Base-by-base conservation (phyloP, 2,888 invertebrate genomes). In the Ennomos quercinarius region DNA sequence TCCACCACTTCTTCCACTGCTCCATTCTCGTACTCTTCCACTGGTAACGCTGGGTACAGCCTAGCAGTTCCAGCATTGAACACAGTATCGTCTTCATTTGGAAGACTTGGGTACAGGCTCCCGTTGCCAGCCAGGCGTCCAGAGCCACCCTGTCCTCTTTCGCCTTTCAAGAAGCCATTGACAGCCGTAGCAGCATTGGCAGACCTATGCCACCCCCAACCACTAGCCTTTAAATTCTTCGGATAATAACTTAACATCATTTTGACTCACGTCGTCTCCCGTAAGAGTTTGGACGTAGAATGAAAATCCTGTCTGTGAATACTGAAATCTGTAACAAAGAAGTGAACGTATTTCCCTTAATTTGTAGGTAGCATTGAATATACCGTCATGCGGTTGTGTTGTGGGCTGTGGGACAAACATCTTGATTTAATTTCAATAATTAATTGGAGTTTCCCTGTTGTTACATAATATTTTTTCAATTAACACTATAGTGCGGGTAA, bases 181-280 rank as follows among this genome's bases (percentile, higher is more conserved):
- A 89, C 89, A 8, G 91, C 91, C 0, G 79, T 73, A 0, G 89
- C 73, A 1, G 87, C 84, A n/a, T 66, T 82, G 6, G 74, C 71
- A 0, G 75, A 66, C 12, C 91, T 73, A 64, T 92, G 91, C 92
- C 92, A 92, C 0, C 92, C 92, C 90, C 89, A 91, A 1, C 92
- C 92, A 57, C 91, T 87, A 43, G 91, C 90, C 56, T 83, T 88
- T 59, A 91, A 87, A 67, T 92, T 92, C 77, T 90, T 91, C 68
- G 91, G 91, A 64, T 91, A 92, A 62, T 89, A 87, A 62, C 74
- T 83, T 34, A 87, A 71, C 63, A 74, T 38, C 63, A 65, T 66
- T 8, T 58, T 61, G 51, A 55, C 42, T 61, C 63, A 55, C 77
- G 77, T 72, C 67, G 66, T 61, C 60, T 44, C 74, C 34, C 66